Conservation (phyloP, 1,140 invertebrate genomes). For the honey bee (Apis mellifera) region Amel_HAv3.1 CM009935.2:3244501-3245000, state of each 20-base stretch:
- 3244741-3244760: neutral
- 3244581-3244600: constrained; percentile 15
- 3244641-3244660: constrained; percentile 2
- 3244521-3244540: constrained; percentile 68
- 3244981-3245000: too few species aligned
- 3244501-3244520: constrained; percentile 58
- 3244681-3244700: constrained; percentile 4
- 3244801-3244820: neutral
- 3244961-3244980: neutral
- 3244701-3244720: neutral
- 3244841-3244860: neutral
- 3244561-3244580: constrained; percentile 53
- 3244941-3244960: neutral
- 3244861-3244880: neutral
- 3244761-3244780: too few species aligned
- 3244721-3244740: neutral
- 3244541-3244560: constrained; percentile 32
- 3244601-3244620: constrained; percentile 55
- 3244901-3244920: neutral
- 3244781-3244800: neutral
- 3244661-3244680: constrained; percentile 41
- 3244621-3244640: neutral
- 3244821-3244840: neutral
- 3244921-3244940: neutral
- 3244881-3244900: neutral